A percentile compares a stretch with the other conserved stretches of the same genome.
Evolutionary conservation across 2,113 vertebrate species (phyloP).

Genomic region (Cottus gobio): DNA sequence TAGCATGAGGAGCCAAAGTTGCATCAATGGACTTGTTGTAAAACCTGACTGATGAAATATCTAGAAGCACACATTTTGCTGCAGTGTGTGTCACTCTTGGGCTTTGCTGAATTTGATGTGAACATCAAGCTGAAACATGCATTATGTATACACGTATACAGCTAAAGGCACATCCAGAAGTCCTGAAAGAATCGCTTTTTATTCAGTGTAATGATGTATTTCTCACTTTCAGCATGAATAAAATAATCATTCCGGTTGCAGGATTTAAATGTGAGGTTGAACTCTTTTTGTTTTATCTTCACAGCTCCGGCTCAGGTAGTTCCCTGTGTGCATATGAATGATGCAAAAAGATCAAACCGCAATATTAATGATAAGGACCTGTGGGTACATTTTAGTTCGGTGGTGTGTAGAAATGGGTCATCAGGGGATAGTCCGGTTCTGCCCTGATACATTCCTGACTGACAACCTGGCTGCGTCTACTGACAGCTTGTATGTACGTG

Average conservation of each 20-base stretch:
- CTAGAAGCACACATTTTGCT: constrained; percentile 10
- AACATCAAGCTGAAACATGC: background rate
- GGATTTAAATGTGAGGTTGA: background rate
- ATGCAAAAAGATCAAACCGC: constrained; percentile 65
- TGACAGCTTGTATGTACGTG: constrained; percentile 1
- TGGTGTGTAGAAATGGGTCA: constrained; percentile 24
- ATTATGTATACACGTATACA: background rate
- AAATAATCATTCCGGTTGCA: background rate
- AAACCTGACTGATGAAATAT: constrained; percentile 41
- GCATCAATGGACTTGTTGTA: constrained; percentile 26
- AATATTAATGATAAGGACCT: constrained; percentile 66
- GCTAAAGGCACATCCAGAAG: background rate
- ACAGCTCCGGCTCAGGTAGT: constrained; percentile 27
- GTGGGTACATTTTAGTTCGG: constrained; percentile 29
- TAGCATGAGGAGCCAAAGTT: constrained; percentile 2
- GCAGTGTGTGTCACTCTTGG: background rate
- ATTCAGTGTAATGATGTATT: background rate
- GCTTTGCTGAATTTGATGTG: background rate
- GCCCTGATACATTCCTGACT: constrained; percentile 41
- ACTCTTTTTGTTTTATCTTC: constrained; percentile 35
- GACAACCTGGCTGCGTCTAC: constrained; percentile 25
- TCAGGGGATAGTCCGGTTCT: constrained; percentile 45
- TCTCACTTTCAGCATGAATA: background rate
- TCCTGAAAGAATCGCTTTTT: background rate
- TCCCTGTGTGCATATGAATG: constrained; percentile 26